These are phyloP conservation scores for Montipora capitata DNA, from an alignment of 92 coral and sea anemone genomes.

Conservation along the genomic window DNA sequence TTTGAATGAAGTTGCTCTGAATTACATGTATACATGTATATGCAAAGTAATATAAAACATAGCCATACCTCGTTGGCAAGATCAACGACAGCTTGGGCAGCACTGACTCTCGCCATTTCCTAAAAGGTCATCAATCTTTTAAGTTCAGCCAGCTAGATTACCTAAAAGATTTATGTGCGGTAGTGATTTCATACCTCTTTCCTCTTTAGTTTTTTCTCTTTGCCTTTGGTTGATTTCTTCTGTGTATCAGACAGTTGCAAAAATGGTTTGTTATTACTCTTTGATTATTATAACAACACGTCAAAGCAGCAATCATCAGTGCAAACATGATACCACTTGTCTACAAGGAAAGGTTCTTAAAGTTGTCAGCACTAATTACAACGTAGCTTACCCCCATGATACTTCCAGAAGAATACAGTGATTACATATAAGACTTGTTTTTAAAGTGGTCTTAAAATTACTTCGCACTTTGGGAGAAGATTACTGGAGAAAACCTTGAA, in stretches of 20 bases:
- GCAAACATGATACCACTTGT: too few relatives aligned
- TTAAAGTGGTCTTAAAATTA: not conserved
- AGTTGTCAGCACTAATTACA: not conserved
- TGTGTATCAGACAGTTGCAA: conserved; percentile 7
- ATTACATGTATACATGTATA: too few relatives aligned
- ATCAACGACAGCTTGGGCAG: conserved; percentile 94
- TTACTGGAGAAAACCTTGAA: conserved; percentile 22
- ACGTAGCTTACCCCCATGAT: conserved; percentile 63
- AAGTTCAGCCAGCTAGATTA: too few relatives aligned
- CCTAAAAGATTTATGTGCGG: too few relatives aligned
- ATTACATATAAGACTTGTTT: not conserved
- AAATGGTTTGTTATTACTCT: not conserved
- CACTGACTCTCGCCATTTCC: conserved; percentile 95
- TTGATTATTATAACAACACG: not conserved
- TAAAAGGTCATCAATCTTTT: not conserved
- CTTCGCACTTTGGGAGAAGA: not conserved
- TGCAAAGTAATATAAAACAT: not conserved
- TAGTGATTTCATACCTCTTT: conserved; percentile 84
- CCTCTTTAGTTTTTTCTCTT: conserved; percentile 94
- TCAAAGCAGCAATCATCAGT: not conserved
- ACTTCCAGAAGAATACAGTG: not conserved
- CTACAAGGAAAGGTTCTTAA: not conserved
- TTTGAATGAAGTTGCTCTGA: too few relatives aligned
- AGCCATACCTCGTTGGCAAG: conserved; percentile 90
- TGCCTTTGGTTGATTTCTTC: conserved; percentile 97